These are phyloP conservation scores for Polydesmus complanatus DNA, from an alignment of 2,888 invertebrate species.

Conservation along the genomic window DNA sequence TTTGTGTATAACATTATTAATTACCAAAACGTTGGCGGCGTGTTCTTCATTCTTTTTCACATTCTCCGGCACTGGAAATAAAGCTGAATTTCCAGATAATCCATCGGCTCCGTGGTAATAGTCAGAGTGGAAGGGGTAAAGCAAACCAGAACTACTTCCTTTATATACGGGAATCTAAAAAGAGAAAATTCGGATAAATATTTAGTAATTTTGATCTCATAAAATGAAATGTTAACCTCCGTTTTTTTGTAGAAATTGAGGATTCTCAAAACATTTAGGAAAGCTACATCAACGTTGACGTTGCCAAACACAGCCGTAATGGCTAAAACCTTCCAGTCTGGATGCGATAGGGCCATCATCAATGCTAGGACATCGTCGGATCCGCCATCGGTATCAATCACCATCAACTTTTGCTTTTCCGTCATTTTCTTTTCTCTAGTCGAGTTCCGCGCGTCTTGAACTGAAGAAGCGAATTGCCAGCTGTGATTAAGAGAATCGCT, in stretches of 20 bases:
- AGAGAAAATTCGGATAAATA: no score
- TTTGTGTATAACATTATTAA: neutral
- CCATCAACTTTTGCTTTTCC: no score
- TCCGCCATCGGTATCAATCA: conserved; percentile 9
- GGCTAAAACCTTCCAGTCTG: conserved; percentile 1
- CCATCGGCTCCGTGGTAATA: conserved; percentile 49
- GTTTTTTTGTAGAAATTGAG: neutral
- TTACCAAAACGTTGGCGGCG: conserved; percentile 46
- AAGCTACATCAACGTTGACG: conserved; percentile 5
- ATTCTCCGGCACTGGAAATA: conserved; percentile 30
- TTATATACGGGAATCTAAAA: conserved; percentile 38
- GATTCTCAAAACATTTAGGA: neutral
- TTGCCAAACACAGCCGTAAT: conserved; percentile 4
- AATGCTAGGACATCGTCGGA: conserved; percentile 9
- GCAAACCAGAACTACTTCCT: conserved; percentile 31
- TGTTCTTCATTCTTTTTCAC: conserved; percentile 39
- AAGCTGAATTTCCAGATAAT: conserved; percentile 44
- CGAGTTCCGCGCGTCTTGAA: no score
- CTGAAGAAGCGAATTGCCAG: no score
- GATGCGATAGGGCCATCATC: neutral
- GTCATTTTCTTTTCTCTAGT: no score
- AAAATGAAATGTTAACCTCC: neutral
- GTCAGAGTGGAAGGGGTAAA: conserved; percentile 24
- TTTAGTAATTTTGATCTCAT: neutral
- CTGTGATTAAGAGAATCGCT: no score